Evolutionary conservation across 2,113 vertebrate species (phyloP), one percentile per base, ranked within the genome.

Genomic region (Clarias macrocephalus): DNA sequence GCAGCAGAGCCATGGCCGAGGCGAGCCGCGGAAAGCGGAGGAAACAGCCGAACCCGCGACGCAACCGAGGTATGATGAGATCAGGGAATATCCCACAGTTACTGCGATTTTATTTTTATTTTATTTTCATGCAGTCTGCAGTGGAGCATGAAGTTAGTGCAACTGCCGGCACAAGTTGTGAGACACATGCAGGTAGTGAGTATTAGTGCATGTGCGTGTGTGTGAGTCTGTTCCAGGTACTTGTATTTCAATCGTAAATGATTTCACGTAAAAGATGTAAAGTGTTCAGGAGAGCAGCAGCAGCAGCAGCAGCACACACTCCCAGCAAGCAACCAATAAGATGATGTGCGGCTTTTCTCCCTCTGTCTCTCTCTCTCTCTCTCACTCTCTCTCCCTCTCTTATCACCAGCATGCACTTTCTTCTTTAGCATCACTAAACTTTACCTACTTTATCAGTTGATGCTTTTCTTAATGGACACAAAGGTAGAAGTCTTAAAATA

Each of bases 41-140:
- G 91, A 96, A 96, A 88, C 96, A 96, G 92, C 95, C 95, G 84
- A 96, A 96, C 92, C 96, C 95, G 15, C 93, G 93, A 89, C 94
- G 95, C 28, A 96, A 94, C 68, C 92, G 93, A 94, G 95, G 96
- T 96, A 94, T 25, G 86, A 68, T 16, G 92, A 91, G 76, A 63
- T 19, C 30, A 54, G 18, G 52, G 52, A 59, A 10, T 5, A 30
- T 33, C 5, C 48, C 48, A 11, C 4, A 59, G 1, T 19, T 10
- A 59, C 19, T 28, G 21, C 59, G 48, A 52, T 12, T 25, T 52
- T 2, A 23, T 21, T 66, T 28, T 1, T 15, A 11, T 7, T 76
- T 52, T 18, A n/a, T n/a, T 56, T 56, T 0, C 79, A 37, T 42
- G 75, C 75, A 79, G 2, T 81, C 30, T 62, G 57, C 57, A 80